Conservation (phyloP, 2,797 vertebrate genomes). For the Sternotherus odoratus region DNA sequence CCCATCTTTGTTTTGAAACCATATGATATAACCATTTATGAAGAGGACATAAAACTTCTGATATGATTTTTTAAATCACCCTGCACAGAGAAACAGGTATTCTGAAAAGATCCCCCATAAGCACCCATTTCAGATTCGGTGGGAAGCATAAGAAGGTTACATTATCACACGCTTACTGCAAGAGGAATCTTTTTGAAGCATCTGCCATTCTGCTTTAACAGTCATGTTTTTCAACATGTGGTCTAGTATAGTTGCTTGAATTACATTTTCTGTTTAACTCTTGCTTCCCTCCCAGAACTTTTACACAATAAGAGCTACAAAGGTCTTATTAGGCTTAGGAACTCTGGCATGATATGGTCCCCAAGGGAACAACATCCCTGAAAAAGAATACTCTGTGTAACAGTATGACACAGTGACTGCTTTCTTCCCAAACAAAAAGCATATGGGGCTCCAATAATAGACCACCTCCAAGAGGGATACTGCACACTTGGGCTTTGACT, state of each 20-base stretch:
- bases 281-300: constrained; percentile 87
- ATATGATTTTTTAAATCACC: constrained; percentile 40
- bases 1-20: constrained; percentile 35
- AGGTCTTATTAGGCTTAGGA: constrained; percentile 92
- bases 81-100: constrained; percentile 28
- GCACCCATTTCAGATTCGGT: constrained; percentile 20
- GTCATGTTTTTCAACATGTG: constrained; percentile 90
- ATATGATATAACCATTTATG: constrained; percentile 17
- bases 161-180: constrained; percentile 68
- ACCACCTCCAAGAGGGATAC: constrained; percentile 87
- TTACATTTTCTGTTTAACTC: constrained; percentile 90
- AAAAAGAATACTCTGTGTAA: constrained; percentile 99
- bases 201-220: constrained; percentile 86
- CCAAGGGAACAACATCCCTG: constrained; percentile 96
- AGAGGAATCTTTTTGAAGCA: constrained; percentile 83
- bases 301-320: constrained; percentile 90
- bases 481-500: constrained; percentile 89
- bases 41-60: neutral
- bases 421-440: constrained; percentile 97
- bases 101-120: constrained; percentile 22
- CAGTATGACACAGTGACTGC: constrained; percentile 94
- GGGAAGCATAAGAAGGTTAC: constrained; percentile 49
- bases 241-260: constrained; percentile 86
- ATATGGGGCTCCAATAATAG: constrained; percentile 88
- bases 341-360: constrained; percentile 97